Percentiles rank a stretch among this genome's conserved stretches.
These are phyloP conservation scores for Poecilia picta DNA, from an alignment of 2,797 vertebrate genomes.

Conservation along the genomic window DNA sequence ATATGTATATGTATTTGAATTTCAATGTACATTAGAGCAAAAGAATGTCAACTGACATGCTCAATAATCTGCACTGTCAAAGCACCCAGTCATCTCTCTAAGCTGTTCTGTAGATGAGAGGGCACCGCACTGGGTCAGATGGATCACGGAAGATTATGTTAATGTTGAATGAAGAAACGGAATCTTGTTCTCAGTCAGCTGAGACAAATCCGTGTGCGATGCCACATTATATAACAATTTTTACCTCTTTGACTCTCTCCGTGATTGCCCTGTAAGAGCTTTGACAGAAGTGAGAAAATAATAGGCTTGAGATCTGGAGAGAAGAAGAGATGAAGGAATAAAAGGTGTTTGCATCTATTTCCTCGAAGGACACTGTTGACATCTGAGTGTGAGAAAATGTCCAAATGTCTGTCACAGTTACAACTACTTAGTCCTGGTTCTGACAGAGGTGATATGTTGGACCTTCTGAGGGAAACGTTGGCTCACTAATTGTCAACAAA, in stretches of 20 bases:
- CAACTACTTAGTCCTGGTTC: constrained; percentile 5
- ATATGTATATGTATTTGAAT: neutral
- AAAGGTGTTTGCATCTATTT: constrained; percentile 20
- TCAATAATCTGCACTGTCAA: constrained; percentile 60
- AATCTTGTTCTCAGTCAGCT: constrained; percentile 67
- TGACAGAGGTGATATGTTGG: constrained; percentile 12
- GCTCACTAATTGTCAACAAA: constrained; percentile 1
- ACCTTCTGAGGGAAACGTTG: neutral
- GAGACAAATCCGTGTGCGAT: constrained; percentile 68
- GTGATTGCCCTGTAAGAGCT: constrained; percentile 47
- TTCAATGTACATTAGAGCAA: neutral
- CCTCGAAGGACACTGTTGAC: constrained; percentile 5
- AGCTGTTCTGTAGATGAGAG: constrained; percentile 53
- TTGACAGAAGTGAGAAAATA: constrained; percentile 30
- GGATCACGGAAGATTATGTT: constrained; percentile 72
- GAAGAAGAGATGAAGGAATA: constrained; percentile 17
- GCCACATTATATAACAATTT: constrained; percentile 60
- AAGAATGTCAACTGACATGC: constrained; percentile 49
- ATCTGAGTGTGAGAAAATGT: constrained; percentile 7
- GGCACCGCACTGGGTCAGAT: constrained; percentile 61
- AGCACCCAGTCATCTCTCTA: constrained; percentile 54
- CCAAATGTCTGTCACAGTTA: constrained; percentile 20
- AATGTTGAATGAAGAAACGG: constrained; percentile 63
- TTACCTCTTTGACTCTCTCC: constrained; percentile 47
- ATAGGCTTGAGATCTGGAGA: constrained; percentile 19